A percentile compares a stretch with the other conserved stretches of the same genome.
Conservation (phyloP, 2,113 vertebrate species). For the Myiozetetes cayanensis region DNA sequence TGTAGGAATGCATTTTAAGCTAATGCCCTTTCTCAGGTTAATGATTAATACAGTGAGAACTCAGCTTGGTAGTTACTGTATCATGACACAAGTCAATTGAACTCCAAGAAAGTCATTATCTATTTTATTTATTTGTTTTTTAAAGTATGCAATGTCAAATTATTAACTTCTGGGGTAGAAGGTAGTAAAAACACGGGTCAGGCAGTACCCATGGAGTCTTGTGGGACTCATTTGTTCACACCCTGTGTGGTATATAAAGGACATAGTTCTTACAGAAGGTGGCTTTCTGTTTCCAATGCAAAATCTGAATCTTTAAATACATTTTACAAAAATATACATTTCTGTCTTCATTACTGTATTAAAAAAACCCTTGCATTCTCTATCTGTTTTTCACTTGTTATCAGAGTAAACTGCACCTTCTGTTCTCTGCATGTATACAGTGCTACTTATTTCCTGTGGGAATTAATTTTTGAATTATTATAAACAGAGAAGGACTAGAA, state of each 20-base stretch:
- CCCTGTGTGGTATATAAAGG: not conserved
- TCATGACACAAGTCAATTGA: constrained; percentile 31
- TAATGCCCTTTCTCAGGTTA: not conserved
- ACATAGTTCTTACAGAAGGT: not conserved
- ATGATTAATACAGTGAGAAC: constrained; percentile 33
- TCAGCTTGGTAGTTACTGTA: not conserved
- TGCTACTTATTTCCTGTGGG: not conserved
- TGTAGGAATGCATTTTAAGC: not conserved
- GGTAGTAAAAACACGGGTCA: not conserved
- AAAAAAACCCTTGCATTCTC: not conserved
- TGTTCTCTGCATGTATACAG: not conserved
- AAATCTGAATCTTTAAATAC: not conserved
- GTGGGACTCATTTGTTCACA: not conserved
- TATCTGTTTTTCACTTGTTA: not conserved
- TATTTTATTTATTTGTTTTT: not conserved
- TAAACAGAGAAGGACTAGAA: not conserved
- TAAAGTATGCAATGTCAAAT: not conserved
- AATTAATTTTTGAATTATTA: not conserved
- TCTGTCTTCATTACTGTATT: not conserved
- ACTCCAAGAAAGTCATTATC: constrained; percentile 5
- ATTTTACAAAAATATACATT: not conserved
- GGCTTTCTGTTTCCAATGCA: not conserved
- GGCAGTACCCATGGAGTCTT: not conserved
- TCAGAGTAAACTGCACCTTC: not conserved
- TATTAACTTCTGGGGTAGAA: constrained; percentile 27